phyloP scores from a whole-genome alignment of 2,888 invertebrate genomes.

The Atherix ibis region DNA sequence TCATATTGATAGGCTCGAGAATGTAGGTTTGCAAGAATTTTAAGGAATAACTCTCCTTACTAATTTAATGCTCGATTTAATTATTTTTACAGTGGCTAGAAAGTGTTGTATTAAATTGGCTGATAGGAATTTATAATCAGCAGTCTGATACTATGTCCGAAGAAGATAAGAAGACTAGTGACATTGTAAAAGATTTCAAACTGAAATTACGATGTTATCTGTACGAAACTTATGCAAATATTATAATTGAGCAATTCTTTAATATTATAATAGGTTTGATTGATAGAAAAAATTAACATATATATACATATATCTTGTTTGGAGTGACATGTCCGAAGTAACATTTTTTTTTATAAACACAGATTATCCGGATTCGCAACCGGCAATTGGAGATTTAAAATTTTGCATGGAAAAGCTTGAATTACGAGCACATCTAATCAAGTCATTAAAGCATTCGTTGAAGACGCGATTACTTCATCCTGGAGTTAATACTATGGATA shows the following conservation, averaged over 20 bases:
- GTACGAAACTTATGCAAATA: constrained; percentile 75
- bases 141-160: constrained; percentile 43
- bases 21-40: constrained; percentile 41
- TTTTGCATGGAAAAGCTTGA: constrained; percentile 76
- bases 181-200: constrained; percentile 49
- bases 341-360: constrained; percentile 8
- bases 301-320: constrained; percentile 1
- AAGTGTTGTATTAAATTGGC: constrained; percentile 71
- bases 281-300: not conserved
- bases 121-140: constrained; percentile 63
- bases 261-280: constrained; percentile 71
- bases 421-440: constrained; percentile 58
- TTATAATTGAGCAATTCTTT: constrained; percentile 82
- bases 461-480: constrained; percentile 80
- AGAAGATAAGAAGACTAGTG: constrained; percentile 38
- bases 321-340: not conserved
- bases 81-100: constrained; percentile 58
- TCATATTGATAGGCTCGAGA: constrained; percentile 58
- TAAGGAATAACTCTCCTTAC: not conserved
- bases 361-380: constrained; percentile 91
- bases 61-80: not conserved
- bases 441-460: constrained; percentile 63
- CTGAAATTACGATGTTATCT: constrained; percentile 66
- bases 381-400: constrained; percentile 79
- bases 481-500: constrained; percentile 90